These are phyloP conservation scores for Macrosiphum euphorbiae DNA, from an alignment of 2,888 invertebrate genomes.

Conservation along the genomic window DNA sequence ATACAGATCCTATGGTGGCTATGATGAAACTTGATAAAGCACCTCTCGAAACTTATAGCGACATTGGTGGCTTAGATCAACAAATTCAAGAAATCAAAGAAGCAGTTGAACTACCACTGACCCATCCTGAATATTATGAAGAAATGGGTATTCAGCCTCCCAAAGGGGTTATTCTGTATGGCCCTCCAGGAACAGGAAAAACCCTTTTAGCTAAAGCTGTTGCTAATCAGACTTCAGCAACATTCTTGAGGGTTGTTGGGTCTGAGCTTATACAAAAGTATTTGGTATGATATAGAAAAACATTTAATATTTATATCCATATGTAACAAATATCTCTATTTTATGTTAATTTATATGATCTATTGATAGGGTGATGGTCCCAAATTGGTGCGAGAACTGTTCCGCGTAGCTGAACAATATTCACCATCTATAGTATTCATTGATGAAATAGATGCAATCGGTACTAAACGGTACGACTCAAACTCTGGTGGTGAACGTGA, in stretches of 20 bases:
- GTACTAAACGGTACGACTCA: slow-evolving; percentile 98
- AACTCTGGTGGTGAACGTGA: slow-evolving; percentile 99
- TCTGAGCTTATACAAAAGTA: slow-evolving; percentile 99
- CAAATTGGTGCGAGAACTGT: slow-evolving; percentile 96
- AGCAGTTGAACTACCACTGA: slow-evolving; percentile 97
- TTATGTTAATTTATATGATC: slow-evolving; percentile 64
- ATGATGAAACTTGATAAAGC: slow-evolving; percentile 99
- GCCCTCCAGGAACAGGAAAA: slow-evolving; percentile 98
- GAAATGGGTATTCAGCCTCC: slow-evolving; percentile 99
- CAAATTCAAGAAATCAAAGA: slow-evolving; percentile 99
- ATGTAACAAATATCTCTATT: neutral
- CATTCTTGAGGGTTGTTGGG: slow-evolving; percentile 97
- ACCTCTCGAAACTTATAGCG: slow-evolving; percentile 99
- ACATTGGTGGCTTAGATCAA: slow-evolving; percentile 95
- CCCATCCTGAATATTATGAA: slow-evolving; percentile 99
- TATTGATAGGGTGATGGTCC: slow-evolving; percentile 91
- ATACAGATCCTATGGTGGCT: slow-evolving; percentile 99
- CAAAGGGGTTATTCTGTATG: slow-evolving; percentile 98
- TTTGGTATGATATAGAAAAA: slow-evolving; percentile 75
- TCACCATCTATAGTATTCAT: slow-evolving; percentile 99
- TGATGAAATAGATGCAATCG: slow-evolving; percentile 99
- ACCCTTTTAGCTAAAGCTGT: slow-evolving; percentile 98
- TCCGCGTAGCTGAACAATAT: slow-evolving; percentile 98
- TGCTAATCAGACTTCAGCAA: slow-evolving; percentile 99
- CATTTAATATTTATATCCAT: no score